These are phyloP conservation scores for Ophion obscuratus DNA, from an alignment of 2,888 invertebrate genomes.

Conservation along the genomic window DNA sequence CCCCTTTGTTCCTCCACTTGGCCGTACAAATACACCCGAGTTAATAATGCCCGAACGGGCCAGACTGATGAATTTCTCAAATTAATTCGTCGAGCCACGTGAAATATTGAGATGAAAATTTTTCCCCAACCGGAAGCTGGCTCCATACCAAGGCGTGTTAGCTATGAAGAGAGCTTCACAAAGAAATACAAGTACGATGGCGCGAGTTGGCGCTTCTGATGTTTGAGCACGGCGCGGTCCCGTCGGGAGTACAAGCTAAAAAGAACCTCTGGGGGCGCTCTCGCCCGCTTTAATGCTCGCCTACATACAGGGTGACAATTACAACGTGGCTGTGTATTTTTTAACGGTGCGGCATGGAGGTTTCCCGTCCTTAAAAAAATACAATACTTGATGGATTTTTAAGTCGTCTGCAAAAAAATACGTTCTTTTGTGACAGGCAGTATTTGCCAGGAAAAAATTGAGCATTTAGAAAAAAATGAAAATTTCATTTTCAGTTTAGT, in stretches of 20 bases:
- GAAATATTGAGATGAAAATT: constrained; percentile 18
- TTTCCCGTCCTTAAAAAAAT: neutral
- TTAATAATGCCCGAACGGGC: neutral
- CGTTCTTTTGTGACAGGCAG: too few species aligned
- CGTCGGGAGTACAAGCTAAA: constrained; percentile 68
- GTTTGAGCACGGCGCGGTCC: constrained; percentile 73
- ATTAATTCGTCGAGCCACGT: constrained; percentile 23
- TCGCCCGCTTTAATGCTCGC: constrained; percentile 27
- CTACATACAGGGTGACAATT: neutral
- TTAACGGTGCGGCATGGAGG: neutral
- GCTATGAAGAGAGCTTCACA: constrained; percentile 44
- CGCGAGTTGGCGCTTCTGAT: constrained; percentile 61
- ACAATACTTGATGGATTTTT: too few species aligned
- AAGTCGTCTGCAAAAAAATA: too few species aligned
- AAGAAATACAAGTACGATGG: constrained; percentile 48
- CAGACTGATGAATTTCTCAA: constrained; percentile 9
- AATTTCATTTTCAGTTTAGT: too few species aligned
- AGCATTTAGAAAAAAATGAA: too few species aligned
- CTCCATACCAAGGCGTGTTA: constrained; percentile 30
- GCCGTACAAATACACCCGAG: neutral
- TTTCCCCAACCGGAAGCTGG: constrained; percentile 9
- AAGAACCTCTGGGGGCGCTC: constrained; percentile 63
- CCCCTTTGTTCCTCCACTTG: neutral
- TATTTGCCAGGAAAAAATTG: too few species aligned
- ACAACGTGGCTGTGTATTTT: neutral